phyloP scores from a whole-genome alignment of 2,888 invertebrate species.

The Vanessa cardui region DNA sequence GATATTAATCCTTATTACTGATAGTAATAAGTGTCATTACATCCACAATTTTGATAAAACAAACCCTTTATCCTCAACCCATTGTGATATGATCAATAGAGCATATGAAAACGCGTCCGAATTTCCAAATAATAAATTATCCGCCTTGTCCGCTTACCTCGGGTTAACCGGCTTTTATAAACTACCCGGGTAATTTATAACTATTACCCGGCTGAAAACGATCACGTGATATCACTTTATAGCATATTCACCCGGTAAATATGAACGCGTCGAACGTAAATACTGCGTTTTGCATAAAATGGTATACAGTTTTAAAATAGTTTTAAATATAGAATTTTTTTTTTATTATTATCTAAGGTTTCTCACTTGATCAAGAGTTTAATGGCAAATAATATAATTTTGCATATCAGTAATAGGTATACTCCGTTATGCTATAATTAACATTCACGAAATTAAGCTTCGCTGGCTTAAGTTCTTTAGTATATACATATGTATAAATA shows the following conservation, averaged over 20 bases:
- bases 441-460: too few species aligned
- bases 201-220: slow-evolving; percentile 80
- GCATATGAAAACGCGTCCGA: slow-evolving; percentile 74
- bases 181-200: slow-evolving; percentile 82
- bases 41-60: slow-evolving; percentile 22
- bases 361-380: too few species aligned
- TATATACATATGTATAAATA: too few species aligned
- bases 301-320: slow-evolving; percentile 25
- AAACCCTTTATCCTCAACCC: slow-evolving; percentile 33
- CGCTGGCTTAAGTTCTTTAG: too few species aligned
- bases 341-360: neutral
- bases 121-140: slow-evolving; percentile 81
- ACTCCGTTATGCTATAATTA: too few species aligned
- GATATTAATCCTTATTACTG: slow-evolving; percentile 5
- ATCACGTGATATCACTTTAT: slow-evolving; percentile 83
- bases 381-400: too few species aligned
- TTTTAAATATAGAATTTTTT: slow-evolving; percentile 14
- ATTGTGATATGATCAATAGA: slow-evolving; percentile 57
- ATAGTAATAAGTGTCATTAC: slow-evolving; percentile 23
- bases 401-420: too few species aligned
- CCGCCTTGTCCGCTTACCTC: slow-evolving; percentile 80
- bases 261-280: slow-evolving; percentile 64
- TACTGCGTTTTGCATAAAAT: slow-evolving; percentile 33
- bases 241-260: slow-evolving; percentile 78
- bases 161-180: slow-evolving; percentile 83